A percentile compares a stretch with the other conserved stretches of the same genome.
Evolutionary conservation across 2,797 vertebrate genomes (phyloP).

Genomic region (Prunella strophiata): DNA sequence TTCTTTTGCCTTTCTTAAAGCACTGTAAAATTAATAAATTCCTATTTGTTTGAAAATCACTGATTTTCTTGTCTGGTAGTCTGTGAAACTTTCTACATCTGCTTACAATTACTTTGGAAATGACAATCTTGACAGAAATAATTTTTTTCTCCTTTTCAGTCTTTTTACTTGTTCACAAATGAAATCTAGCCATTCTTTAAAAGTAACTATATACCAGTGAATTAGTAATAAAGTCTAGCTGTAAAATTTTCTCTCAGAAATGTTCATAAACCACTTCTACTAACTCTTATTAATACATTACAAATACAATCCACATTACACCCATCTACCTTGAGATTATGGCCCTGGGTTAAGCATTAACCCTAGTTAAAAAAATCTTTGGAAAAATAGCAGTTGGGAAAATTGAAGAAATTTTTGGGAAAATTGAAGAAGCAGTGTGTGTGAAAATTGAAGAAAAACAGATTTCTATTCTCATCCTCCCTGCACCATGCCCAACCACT

Average conservation of each 20-base stretch:
- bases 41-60: neutral
- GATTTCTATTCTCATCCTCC: neutral
- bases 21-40: neutral
- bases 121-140: neutral
- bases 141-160: neutral
- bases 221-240: neutral
- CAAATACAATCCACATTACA: neutral
- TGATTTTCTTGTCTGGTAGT: neutral
- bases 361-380: neutral
- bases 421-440: too few relatives aligned
- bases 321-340: neutral
- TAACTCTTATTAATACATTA: slow-evolving; percentile 1
- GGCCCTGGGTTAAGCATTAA: neutral
- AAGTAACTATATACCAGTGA: neutral
- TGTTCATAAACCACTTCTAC: slow-evolving; percentile 19
- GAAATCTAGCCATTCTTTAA: neutral
- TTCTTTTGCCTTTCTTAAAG: neutral
- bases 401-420: too few relatives aligned
- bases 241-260: slow-evolving; percentile 15
- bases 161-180: neutral
- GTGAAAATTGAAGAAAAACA: neutral
- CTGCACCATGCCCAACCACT: neutral
- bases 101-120: neutral
- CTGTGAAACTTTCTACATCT: neutral
- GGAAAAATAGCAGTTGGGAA: neutral